phyloP scores from a whole-genome alignment of 1,140 invertebrate species.

The Camponotus floridanus region DNA sequence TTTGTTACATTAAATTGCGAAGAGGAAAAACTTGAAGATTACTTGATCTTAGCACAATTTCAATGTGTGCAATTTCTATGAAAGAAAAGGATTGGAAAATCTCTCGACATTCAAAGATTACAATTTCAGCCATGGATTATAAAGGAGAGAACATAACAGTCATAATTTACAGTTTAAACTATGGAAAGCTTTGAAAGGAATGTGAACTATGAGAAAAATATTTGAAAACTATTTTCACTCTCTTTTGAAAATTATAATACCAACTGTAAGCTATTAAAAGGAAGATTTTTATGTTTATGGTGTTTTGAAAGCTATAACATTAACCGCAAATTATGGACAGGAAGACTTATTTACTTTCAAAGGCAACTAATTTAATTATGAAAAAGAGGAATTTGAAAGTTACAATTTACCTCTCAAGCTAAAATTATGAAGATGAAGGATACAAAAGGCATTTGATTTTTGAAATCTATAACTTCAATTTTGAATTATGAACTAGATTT shows the following conservation, averaged over 20 bases:
- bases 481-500: neutral
- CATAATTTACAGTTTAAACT: neutral
- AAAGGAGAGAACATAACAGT: neutral
- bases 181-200: neutral
- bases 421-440: conserved; percentile 12
- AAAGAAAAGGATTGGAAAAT: neutral
- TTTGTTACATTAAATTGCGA: neutral
- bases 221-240: neutral
- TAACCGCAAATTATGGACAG: neutral
- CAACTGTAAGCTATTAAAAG: neutral
- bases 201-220: neutral
- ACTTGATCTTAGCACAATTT: neutral
- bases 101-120: neutral
- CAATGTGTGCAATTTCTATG: neutral
- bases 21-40: neutral
- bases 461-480: neutral
- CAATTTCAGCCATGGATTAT: neutral
- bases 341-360: neutral
- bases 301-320: neutral
- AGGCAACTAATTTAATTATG: neutral
- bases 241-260: neutral
- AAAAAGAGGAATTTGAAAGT: neutral
- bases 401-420: neutral
- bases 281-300: neutral
- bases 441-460: neutral